These are phyloP conservation scores for Platysteira castanea DNA, from an alignment of 2,113 vertebrate genomes.

Conservation along the genomic window DNA sequence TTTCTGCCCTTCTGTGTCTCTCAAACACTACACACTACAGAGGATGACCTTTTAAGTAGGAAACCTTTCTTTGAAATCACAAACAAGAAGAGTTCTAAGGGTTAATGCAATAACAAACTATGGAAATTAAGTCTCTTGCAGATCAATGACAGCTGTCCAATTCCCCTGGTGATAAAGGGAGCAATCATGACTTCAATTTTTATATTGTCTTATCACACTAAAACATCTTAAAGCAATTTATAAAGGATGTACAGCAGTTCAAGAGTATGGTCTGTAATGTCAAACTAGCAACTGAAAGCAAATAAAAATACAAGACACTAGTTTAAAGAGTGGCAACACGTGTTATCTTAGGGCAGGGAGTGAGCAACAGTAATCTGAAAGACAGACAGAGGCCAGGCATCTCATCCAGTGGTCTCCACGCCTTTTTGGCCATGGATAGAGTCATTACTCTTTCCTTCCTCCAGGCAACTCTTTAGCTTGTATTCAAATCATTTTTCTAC, in stretches of 20 bases:
- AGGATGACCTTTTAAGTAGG: neutral
- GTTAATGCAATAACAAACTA: constrained; percentile 29
- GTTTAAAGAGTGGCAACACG: neutral
- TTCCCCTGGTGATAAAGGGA: neutral
- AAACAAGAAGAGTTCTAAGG: neutral
- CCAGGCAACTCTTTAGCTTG: neutral
- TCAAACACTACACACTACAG: neutral
- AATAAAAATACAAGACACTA: neutral
- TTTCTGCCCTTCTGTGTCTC: neutral
- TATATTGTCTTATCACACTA: constrained; percentile 13
- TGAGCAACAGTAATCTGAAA: neutral
- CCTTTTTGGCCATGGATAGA: neutral
- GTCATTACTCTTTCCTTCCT: neutral
- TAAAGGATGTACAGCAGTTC: neutral
- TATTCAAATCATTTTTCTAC: neutral
- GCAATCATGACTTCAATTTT: constrained; percentile 40
- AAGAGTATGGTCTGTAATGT: neutral
- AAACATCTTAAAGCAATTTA: constrained; percentile 47
- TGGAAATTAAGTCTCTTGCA: constrained; percentile 1
- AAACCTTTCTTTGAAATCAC: neutral
- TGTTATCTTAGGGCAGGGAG: neutral
- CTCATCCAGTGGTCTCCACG: neutral
- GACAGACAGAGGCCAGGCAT: neutral
- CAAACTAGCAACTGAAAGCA: constrained; percentile 1
- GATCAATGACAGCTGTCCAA: constrained; percentile 37